phyloP scores from a whole-genome alignment of 2,113 vertebrate species.

The Tragelaphus strepsiceros region DNA sequence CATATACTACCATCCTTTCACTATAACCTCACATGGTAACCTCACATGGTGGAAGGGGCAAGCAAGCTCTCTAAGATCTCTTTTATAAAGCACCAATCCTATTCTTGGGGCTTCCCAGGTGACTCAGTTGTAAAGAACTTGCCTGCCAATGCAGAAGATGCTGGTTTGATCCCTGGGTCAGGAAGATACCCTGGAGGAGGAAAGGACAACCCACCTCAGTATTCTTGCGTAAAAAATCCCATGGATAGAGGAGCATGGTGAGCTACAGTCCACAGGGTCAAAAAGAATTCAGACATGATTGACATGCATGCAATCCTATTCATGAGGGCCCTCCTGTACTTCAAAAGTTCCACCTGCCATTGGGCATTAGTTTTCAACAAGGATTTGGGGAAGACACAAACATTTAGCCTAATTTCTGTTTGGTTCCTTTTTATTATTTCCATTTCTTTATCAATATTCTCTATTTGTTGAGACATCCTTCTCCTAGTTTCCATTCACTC shows the following conservation, averaged over 20 bases:
- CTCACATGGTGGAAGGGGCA: not conserved
- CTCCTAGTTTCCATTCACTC: not conserved
- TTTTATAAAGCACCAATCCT: not conserved
- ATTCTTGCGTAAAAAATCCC: too few species aligned
- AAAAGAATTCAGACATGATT: too few species aligned
- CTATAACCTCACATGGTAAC: not conserved
- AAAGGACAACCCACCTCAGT: too few species aligned
- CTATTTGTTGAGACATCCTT: not conserved
- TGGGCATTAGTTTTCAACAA: not conserved
- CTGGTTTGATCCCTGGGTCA: too few species aligned
- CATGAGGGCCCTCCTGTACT: not conserved
- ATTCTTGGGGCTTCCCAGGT: too few species aligned
- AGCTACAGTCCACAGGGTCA: too few species aligned
- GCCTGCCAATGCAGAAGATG: too few species aligned
- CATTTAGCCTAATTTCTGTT: not conserved
- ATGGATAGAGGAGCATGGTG: too few species aligned
- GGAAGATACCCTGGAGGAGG: too few species aligned
- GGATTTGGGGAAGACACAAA: not conserved
- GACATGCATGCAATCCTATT: not conserved
- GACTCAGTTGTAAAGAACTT: too few species aligned
- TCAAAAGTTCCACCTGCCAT: not conserved
- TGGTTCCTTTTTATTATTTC: not conserved
- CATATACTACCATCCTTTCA: not conserved
- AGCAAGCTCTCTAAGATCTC: not conserved
- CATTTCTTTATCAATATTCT: not conserved